Base-by-base conservation (phyloP, 2,113 vertebrate species). In the Dasyprocta punctata region DNA sequence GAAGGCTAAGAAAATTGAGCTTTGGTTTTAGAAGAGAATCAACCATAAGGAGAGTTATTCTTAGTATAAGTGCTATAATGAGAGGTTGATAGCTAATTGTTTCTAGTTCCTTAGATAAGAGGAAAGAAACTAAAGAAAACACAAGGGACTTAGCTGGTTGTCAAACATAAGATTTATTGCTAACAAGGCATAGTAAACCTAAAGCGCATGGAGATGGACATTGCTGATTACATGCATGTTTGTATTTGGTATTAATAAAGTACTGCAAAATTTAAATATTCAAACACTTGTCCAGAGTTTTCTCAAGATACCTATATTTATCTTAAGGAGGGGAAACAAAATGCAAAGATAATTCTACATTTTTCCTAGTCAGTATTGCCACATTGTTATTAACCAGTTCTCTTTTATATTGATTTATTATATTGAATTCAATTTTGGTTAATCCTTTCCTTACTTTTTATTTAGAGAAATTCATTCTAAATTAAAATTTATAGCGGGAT, bases 21-120 rank as follows among this genome's bases (percentile, higher is more conserved):
- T 71, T 90, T 95, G 52, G 3, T 71, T 86, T 94, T 82, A 52
- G n/a, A 83, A 96, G 87, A 69, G 36, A 89, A 47, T 61, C 28
- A 81, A n/a, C 61, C 33, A 38, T 24, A 56, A 56, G 7, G 8
- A 54, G 16, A 65, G 58, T 75, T 73, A 28, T 60, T 92, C 54
- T 47, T 95, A 83, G 14, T 83, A 83, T 77, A 86, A 89, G 17
- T 7, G 6, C 26, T 96, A 12, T 82, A 36, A 92, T 33, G 38
- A 77, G 44, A 54, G 10, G 22, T 44, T 94, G 58, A 60, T 63
- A 77, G 44, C 65, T 9, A 38, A 41, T 69, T 77, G 28, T 54
- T 88, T 90, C 44, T 19, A 38, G 85, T 36, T 92, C 20, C 44
- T 38, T 16, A 17, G 17, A 38, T 81, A 52, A 61, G 65, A 83